Evolutionary conservation across 2,888 invertebrate species (phyloP), one percentile per base, ranked within the genome.

Genomic region (Plebejus melissa): DNA sequence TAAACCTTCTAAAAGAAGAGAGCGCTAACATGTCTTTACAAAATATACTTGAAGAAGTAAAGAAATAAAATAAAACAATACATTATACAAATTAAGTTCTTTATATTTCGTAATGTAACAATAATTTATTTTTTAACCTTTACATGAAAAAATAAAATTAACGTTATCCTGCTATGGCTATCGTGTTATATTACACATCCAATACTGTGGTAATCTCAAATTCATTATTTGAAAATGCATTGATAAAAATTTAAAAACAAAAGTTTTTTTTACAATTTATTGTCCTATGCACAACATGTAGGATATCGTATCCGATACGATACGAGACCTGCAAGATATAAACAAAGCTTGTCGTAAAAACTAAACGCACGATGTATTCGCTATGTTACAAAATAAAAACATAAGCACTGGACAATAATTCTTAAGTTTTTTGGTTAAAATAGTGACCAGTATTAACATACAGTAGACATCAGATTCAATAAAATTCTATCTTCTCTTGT

Each of bases 71-170:
- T 78, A 78, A 79, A 90, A 85, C 84, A 83, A 89, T 87, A 86
- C 82, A 80, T 80, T 77, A 76, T 89, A 90, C 89, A 91, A 90
- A 91, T 85, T 90, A 91, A 87, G 88, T 86, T 91, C 85, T 91
- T 91, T 92, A 92, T 92, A 91, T 90, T 82, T 90, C 84, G 87
- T 87, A 88, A 90, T 85, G 84, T 90, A 92, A 92, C 92, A 92
- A 92, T 92, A 91, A 92, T 90, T 92, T 91, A 91, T 85, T 89
- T 88, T 85, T 83, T 82, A 86, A 82, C 86, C 86, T 86, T 89
- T 87, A 85, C 88, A 90, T 87, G 88, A 87, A 87, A 84, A 81
- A 79, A 80, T 80, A 78, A 78, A 79, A 84, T 84, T 88, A 88
- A 88, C 86, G 86, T 87, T 87, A 87, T 86, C 86, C 86, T 87